Evolutionary conservation across 2,113 vertebrate species (phyloP), one percentile per base, ranked within the genome.

Genomic region (Choloepus hoffmanni): DNA sequence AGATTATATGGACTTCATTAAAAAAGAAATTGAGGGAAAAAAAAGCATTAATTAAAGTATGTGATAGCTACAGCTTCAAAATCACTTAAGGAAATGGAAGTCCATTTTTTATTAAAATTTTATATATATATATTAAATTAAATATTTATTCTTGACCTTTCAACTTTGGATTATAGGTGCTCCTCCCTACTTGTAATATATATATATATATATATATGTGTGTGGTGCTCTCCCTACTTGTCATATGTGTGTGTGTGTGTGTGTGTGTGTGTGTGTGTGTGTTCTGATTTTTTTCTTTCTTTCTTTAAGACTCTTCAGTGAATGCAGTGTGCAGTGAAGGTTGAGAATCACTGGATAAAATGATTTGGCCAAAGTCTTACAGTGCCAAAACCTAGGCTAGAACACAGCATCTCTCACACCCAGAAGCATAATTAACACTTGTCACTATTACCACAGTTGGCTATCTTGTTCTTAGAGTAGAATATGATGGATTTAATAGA

Each of bases 71-170:
- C 5, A 45, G 8, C 33, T 92, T 95, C 24, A 94, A 74, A 93
- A 50, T 60, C 28, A 70, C 33, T 60, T 82, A 78, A 73, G 3
- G 8, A 77, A 92, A 63, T 60, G 4, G 8, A 43, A 77, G 16
- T 45, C 1, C 5, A 48, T 65, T 89, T 94, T 91, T 83, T 43
- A 86, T 77, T 87, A 84, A 62, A 95, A 95, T 94, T 53, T 60
- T 53, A 50, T 58, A 26, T 85, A 26, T 33, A 55, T 76, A 36
- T 36, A 36, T 36, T 92, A 81, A 85, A 11, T 30, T 70, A 84
- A 53, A 67, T 21, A 88, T 63, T 76, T 60, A 60, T 26, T 85
- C 62, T 87, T 58, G 18, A 89, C 5, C 58, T 86, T 62, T 90
- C 40, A 82, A 70, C 5, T 93, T 89, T 88, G 13, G 2, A 15